phyloP scores from a whole-genome alignment of 2,888 invertebrate species.

The Xanthorhoe spadicearia region DNA sequence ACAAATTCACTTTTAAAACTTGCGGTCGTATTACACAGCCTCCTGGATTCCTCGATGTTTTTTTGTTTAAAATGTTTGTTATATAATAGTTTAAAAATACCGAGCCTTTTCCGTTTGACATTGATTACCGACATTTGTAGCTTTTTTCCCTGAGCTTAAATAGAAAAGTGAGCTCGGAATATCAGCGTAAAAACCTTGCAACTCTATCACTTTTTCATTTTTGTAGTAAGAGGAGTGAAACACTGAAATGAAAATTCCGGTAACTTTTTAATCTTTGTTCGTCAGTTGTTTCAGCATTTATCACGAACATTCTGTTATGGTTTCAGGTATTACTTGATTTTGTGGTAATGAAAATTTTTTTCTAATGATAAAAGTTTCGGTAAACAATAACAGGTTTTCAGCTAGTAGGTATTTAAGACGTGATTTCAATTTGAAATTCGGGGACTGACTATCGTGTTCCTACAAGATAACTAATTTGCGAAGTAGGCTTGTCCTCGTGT shows the following conservation, averaged over 20 bases:
- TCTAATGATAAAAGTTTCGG: not conserved
- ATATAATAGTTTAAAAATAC: slow-evolving; percentile 25
- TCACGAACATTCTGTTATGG: slow-evolving; percentile 26
- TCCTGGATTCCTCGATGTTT: slow-evolving; percentile 12
- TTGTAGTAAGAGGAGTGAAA: slow-evolving; percentile 5
- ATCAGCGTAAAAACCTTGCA: slow-evolving; percentile 12
- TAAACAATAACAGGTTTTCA: not conserved
- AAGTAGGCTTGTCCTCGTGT: slow-evolving; percentile 49
- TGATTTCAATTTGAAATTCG: slow-evolving; percentile 13
- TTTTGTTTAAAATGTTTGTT: slow-evolving; percentile 30
- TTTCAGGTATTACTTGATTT: not conserved
- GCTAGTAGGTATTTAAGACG: not conserved
- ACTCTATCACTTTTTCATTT: slow-evolving; percentile 13
- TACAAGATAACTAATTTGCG: slow-evolving; percentile 53
- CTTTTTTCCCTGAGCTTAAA: slow-evolving; percentile 25
- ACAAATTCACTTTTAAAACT: slow-evolving; percentile 25
- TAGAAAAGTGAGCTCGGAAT: slow-evolving; percentile 24
- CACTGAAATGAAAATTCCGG: slow-evolving; percentile 5
- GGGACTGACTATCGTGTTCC: slow-evolving; percentile 30
- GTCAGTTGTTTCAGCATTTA: slow-evolving; percentile 40
- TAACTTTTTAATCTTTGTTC: slow-evolving; percentile 36
- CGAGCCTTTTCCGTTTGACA: slow-evolving; percentile 35
- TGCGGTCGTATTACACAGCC: slow-evolving; percentile 17
- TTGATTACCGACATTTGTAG: slow-evolving; percentile 33
- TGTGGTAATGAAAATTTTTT: not conserved